Conservation (phyloP, 2,113 vertebrate genomes). For the Gnathonemus echidnorhynchus region DNA sequence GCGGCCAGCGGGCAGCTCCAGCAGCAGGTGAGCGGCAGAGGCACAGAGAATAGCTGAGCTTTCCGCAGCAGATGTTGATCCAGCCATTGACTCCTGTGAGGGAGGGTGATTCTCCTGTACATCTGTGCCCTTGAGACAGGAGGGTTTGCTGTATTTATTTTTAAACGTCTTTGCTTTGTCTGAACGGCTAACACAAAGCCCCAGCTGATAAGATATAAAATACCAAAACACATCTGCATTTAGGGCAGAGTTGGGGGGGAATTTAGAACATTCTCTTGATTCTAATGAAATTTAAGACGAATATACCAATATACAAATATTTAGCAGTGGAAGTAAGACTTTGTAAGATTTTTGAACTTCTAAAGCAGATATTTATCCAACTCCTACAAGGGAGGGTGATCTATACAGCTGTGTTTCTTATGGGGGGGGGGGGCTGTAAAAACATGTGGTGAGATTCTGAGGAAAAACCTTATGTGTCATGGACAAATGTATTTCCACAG, state of each 20-base stretch:
- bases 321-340: background rate
- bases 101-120: background rate
- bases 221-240: background rate
- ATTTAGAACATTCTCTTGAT: background rate
- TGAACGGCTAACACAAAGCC: background rate
- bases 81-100: background rate
- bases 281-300: background rate
- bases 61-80: conserved; percentile 1
- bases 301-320: background rate
- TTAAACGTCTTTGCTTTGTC: background rate
- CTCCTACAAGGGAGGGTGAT: background rate
- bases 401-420: background rate
- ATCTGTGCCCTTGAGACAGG: too few species aligned
- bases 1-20: conserved; percentile 84
- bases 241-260: background rate
- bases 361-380: background rate
- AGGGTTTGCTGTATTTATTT: background rate
- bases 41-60: background rate
- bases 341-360: background rate
- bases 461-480: background rate
- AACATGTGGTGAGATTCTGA: background rate
- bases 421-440: background rate
- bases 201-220: background rate
- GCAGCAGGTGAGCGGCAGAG: conserved; percentile 73
- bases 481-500: background rate